Conservation (phyloP, 2,113 vertebrate species). For the Chunga burmeisteri region DNA sequence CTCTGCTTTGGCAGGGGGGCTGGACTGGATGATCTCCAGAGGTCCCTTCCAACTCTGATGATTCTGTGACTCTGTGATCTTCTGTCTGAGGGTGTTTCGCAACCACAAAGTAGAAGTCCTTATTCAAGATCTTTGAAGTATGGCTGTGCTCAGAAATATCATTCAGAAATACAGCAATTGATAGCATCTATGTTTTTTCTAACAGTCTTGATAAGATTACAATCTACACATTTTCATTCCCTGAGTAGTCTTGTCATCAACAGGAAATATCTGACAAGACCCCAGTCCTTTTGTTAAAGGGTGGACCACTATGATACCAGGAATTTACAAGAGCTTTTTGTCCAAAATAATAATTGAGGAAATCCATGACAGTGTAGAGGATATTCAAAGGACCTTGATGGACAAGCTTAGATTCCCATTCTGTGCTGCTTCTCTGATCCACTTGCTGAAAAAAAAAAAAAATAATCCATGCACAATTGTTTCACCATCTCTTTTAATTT, state of each 20-base stretch:
- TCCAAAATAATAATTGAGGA: neutral
- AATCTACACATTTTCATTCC: neutral
- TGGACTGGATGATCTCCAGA: too few species aligned
- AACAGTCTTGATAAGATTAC: neutral
- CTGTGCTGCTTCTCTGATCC: neutral
- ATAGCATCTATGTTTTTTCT: neutral
- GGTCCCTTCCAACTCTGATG: too few species aligned
- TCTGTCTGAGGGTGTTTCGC: neutral
- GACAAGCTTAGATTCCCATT: neutral
- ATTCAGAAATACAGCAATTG: neutral
- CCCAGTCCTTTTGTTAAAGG: neutral
- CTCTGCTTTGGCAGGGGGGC: too few species aligned
- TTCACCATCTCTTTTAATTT: neutral
- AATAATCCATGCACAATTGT: neutral
- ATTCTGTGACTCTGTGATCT: neutral
- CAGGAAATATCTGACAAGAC: neutral
- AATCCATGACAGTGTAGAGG: neutral
- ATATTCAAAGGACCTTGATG: neutral
- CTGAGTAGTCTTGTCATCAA: neutral
- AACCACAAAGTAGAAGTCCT: neutral
- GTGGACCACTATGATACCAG: neutral
- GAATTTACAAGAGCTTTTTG: neutral
- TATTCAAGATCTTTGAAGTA: neutral
- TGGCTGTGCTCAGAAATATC: neutral
- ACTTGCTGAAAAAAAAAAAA: neutral